These are phyloP conservation scores for Triops cancriformis DNA, from an alignment of 1,140 invertebrate genomes.

Conservation along the genomic window DNA sequence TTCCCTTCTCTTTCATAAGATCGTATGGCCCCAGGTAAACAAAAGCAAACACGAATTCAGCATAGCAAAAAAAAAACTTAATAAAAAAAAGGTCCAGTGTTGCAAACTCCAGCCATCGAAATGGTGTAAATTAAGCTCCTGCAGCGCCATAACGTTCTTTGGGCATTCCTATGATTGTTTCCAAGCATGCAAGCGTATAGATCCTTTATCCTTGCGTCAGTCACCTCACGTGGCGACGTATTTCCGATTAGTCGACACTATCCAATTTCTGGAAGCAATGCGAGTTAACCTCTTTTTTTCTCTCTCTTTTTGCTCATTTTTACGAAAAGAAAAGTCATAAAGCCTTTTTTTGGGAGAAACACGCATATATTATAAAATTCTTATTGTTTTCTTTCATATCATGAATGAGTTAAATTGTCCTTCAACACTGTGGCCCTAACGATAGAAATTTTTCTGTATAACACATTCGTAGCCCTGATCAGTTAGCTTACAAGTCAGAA, in stretches of 20 bases:
- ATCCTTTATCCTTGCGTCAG: not conserved
- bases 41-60: no score
- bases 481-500: not conserved
- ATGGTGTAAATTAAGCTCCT: no score
- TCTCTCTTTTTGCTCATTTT: not conserved
- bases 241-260: not conserved
- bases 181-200: not conserved
- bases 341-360: not conserved
- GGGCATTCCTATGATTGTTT: no score
- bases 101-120: no score
- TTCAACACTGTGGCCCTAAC: not conserved
- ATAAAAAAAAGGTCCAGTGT: no score
- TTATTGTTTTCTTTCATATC: not conserved
- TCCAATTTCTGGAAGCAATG: not conserved
- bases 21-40: no score
- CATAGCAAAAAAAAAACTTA: no score
- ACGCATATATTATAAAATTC: slow-evolving; percentile 11
- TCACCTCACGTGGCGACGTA: not conserved
- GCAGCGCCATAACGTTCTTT: no score
- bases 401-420: not conserved
- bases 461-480: not conserved
- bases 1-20: no score
- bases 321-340: not conserved
- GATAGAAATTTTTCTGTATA: not conserved
- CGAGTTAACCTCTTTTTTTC: not conserved